These are phyloP conservation scores for Tragopan temminckii DNA, from an alignment of 2,797 vertebrate species.

Conservation along the genomic window DNA sequence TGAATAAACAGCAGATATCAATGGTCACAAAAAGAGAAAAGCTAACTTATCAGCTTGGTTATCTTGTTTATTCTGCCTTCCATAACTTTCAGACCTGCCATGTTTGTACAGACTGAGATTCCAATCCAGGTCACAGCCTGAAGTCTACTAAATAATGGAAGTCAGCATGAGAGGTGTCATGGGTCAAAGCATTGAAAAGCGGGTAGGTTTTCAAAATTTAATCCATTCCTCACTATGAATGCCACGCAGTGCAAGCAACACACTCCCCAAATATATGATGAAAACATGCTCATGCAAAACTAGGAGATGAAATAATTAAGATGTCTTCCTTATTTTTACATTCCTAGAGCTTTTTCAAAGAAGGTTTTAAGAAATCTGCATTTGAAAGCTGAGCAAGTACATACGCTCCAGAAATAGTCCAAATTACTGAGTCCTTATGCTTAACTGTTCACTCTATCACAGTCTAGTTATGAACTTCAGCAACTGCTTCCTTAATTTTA, in stretches of 20 bases:
- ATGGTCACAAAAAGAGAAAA: not conserved
- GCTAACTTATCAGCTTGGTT: accelerated
- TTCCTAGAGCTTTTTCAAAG: not conserved
- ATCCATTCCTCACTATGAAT: not conserved
- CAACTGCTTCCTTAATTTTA: not conserved
- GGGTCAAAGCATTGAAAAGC: not conserved
- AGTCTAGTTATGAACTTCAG: not conserved
- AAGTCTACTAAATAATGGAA: not conserved
- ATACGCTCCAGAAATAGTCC: not conserved
- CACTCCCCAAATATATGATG: accelerated
- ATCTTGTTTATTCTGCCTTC: not conserved
- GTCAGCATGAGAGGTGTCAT: not conserved
- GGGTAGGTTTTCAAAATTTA: not conserved
- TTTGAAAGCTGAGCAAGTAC: not conserved
- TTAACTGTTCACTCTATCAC: not conserved
- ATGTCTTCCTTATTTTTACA: not conserved
- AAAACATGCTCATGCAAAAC: not conserved
- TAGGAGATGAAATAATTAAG: not conserved
- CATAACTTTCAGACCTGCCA: accelerated
- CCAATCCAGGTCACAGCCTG: not conserved
- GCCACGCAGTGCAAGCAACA: not conserved
- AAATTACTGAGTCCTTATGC: not conserved
- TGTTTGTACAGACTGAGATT: not conserved
- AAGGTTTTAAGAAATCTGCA: not conserved
- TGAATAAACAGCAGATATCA: not conserved